Conservation (phyloP, 2,797 vertebrate genomes). For the Lindbergichthys nudifrons region DNA sequence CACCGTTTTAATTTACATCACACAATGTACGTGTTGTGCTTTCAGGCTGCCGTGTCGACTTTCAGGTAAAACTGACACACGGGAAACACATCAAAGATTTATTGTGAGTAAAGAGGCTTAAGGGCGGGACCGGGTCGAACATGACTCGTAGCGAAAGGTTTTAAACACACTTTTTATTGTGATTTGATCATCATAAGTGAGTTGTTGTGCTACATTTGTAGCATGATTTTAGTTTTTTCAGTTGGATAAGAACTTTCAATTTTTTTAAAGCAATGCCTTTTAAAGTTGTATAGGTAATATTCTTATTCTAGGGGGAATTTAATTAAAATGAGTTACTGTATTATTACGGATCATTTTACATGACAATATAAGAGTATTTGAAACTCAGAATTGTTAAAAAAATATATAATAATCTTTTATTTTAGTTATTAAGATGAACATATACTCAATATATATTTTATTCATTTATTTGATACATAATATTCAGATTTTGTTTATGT, state of each 20-base stretch:
- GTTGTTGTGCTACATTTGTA: background rate
- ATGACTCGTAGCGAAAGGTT: background rate
- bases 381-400: no score
- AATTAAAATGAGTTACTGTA: no score
- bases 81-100: conserved; percentile 10
- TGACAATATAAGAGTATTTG: no score
- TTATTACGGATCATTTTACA: no score
- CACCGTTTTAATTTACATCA: conserved; percentile 28
- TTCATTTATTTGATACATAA: background rate
- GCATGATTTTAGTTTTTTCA: background rate
- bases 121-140: background rate
- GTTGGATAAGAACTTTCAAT: background rate
- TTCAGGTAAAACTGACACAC: conserved; percentile 9
- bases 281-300: background rate
- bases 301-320: background rate
- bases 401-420: background rate
- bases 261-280: background rate
- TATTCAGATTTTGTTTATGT: background rate
- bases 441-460: background rate
- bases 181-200: background rate
- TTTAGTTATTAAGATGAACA: background rate
- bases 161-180: background rate
- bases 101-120: background rate
- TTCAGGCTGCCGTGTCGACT: conserved; percentile 11
- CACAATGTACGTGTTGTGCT: conserved; percentile 23